phyloP scores from a whole-genome alignment of 2,888 invertebrate species.

The Mimumesa dahlbomi region DNA sequence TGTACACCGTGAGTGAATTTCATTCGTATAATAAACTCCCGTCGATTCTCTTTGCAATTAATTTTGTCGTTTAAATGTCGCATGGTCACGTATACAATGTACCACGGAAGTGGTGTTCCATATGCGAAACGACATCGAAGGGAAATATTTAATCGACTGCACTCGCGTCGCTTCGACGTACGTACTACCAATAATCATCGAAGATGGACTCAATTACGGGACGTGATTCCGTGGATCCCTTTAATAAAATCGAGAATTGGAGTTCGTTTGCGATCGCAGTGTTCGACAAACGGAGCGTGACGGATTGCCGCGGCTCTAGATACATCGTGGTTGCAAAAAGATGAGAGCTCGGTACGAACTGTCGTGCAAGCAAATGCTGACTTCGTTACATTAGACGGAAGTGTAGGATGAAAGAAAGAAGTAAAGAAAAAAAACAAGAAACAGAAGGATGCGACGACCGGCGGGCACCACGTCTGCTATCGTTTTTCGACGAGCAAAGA shows the following conservation, averaged over 20 bases:
- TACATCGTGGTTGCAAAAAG: neutral
- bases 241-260: neutral
- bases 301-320: too few species aligned
- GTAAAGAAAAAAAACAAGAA: neutral
- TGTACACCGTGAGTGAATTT: too few species aligned
- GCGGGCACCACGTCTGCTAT: neutral
- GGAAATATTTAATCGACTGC: neutral
- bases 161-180: too few species aligned
- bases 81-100: neutral
- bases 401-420: too few species aligned
- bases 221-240: neutral
- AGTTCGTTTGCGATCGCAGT: neutral
- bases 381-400: neutral
- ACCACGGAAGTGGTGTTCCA: neutral
- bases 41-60: too few species aligned
- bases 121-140: too few species aligned
- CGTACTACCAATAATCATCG: neutral
- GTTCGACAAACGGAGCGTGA: neutral
- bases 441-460: neutral
- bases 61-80: neutral
- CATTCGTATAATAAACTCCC: too few species aligned
- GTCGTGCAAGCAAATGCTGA: neutral
- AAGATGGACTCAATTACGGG: neutral
- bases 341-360: too few species aligned
- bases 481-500: constrained; percentile 11